Base-by-base conservation (phyloP, 1,140 invertebrate genomes). In the Lepidotrigona ventralis region DNA sequence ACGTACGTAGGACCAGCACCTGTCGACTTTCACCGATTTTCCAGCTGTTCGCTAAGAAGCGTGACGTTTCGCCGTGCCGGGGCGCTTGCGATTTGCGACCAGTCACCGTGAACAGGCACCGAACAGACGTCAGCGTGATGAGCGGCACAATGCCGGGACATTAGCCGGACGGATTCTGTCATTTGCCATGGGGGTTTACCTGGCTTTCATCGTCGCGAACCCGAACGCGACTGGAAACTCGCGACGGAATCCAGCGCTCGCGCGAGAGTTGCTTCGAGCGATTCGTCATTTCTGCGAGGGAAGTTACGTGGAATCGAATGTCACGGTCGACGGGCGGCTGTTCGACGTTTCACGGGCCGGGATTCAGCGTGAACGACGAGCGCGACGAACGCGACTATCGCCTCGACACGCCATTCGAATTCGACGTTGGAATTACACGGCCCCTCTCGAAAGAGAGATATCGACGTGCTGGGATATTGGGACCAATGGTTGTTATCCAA, bases 111-210 rank as follows among this genome's bases (percentile, higher is more conserved):
- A 73, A 68, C 77, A 63, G 26, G 56, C 60, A 63, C 29, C 15
- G 21, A 54, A n/a, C n/a, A n/a, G 46, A 84, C 23, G 64, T 78
- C 69, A 56, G 70, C n/a, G 64, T 83, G 87, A 83, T 77, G 87
- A 86, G 83, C 85, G 88, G 76, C 79, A 89, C 81, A 89, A 88
- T 89, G 87, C 56, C 78, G 63, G 87, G 74, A 84, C 84, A 89
- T 89, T 89, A 89, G 84, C 74, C 46, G 81, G 80, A 77, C 78
- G 58, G 81, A 89, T 89, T 71, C 81, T 76, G 87, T 89, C 81
- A 75, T 86, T 89, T 89, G 74, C 78, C 78, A 53, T 19, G 64
- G 64, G 66, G 81, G 81, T 77, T 89, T 89, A 86, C 85, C 84
- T 89, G 88, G 58, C 81, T 89, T 81, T 84, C 88, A 71, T 75